These are phyloP conservation scores for Andrena haemorrhoa DNA, from an alignment of 2,888 invertebrate genomes.

Conservation along the genomic window DNA sequence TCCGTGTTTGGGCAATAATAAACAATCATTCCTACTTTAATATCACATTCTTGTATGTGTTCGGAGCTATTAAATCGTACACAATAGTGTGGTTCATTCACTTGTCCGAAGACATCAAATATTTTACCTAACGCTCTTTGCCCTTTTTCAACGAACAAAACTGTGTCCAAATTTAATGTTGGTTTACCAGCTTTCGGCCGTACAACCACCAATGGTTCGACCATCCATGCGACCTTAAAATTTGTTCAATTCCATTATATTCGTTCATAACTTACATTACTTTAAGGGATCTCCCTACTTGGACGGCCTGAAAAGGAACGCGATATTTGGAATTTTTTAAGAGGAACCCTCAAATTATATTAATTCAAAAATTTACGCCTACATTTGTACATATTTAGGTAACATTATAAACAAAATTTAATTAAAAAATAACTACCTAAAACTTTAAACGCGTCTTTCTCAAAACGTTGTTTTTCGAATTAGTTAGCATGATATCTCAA, in stretches of 20 bases:
- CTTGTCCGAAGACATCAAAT: slow-evolving; percentile 96
- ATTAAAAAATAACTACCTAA: too few species aligned
- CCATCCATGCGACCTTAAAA: slow-evolving; percentile 84
- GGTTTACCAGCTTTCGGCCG: slow-evolving; percentile 90
- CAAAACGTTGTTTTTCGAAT: too few species aligned
- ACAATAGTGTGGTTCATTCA: slow-evolving; percentile 94
- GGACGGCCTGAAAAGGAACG: too few species aligned
- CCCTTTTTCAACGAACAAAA: slow-evolving; percentile 94
- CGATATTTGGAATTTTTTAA: too few species aligned
- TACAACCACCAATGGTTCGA: slow-evolving; percentile 89
- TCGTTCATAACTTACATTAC: slow-evolving; percentile 18
- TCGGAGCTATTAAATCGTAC: slow-evolving; percentile 94
- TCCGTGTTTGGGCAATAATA: slow-evolving; percentile 93
- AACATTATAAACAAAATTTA: too few species aligned
- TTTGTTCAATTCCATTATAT: slow-evolving; percentile 22
- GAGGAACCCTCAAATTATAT: too few species aligned
- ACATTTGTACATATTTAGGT: too few species aligned
- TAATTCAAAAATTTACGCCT: too few species aligned
- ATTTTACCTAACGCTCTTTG: slow-evolving; percentile 91
- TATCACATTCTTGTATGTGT: slow-evolving; percentile 90
- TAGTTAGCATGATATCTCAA: too few species aligned
- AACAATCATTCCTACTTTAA: slow-evolving; percentile 90
- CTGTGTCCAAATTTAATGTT: slow-evolving; percentile 93
- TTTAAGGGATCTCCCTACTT: background rate
- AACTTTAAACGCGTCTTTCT: too few species aligned